Base-by-base conservation (phyloP, 2,888 invertebrate genomes). In the Theretra japonica region DNA sequence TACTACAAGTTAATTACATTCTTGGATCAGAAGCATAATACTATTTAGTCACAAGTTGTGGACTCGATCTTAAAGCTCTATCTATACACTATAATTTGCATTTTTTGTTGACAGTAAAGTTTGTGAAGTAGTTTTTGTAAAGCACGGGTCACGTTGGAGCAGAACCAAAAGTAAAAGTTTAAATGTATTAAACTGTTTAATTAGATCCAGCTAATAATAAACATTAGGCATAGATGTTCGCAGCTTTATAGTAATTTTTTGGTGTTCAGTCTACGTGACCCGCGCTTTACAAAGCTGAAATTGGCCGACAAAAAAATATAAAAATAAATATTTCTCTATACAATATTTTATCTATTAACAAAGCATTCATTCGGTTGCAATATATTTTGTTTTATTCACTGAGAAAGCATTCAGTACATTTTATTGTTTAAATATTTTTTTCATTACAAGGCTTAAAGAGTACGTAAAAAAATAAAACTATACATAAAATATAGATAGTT, bases 1-100 rank as follows among this genome's bases (percentile, higher is more conserved):
- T 86, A 83, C 87, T 89, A 90, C 82, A 87, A 83, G 84, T 80
- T 82, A 83, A 80, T 72, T 77, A 79, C 79, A 75, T 78, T 79
- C 75, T 81, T 82, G 75, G 80, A 78, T 80, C 82, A 86, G 83
- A 86, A 85, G 83, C 81, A 80, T 77, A 79, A 79, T 74, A 75
- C 75, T 11, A 41, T 62, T 71, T 53, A n/a, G 21, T 50, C 53
- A 28, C 41, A 48, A 21, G 65, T 53, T n/a, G n/a, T 53, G 19
- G 19, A 53, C n/a, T 53, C 53, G 53, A 53, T 15, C 53, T 60
- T 60, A 58, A 58, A 58, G 58, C 58, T 25, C 17, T 11, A 58
- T 23, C 19, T 6, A 53, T 58, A 58, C 23, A 58, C 4, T 23
- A 23, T 58, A 5, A 17, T 58, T 28, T 23, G 58, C 25, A 57